Percentiles rank a stretch among this genome's conserved stretches.
Conservation (phyloP, 2,797 vertebrate species). For the Champsocephalus gunnari region DNA sequence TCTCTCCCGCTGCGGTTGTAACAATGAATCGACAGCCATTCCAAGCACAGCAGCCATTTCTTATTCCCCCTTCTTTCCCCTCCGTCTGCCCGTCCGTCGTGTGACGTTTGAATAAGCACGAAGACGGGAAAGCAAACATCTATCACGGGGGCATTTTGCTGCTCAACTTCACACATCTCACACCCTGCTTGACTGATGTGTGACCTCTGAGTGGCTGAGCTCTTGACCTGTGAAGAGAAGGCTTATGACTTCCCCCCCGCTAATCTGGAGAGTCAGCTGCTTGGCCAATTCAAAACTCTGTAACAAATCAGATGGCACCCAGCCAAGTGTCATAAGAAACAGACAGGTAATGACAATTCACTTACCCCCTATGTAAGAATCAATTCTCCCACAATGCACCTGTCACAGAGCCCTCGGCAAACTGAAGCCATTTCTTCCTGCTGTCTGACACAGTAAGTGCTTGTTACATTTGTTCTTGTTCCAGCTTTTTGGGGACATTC, state of each 20-base stretch:
- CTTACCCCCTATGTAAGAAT: constrained; percentile 95
- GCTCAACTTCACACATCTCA: constrained; percentile 86
- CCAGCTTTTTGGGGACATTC: constrained; percentile 90
- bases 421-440: constrained; percentile 94
- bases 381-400: constrained; percentile 98
- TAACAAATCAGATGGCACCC: constrained; percentile 96
- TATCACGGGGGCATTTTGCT: constrained; percentile 78
- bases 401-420: constrained; percentile 94
- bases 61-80: constrained; percentile 48
- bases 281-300: constrained; percentile 92
- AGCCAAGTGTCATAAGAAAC: constrained; percentile 94
- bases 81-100: constrained; percentile 7
- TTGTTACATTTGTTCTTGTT: constrained; percentile 87
- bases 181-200: constrained; percentile 83
- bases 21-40: constrained; percentile 86
- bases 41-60: constrained; percentile 83
- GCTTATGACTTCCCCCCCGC: constrained; percentile 85
- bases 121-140: constrained; percentile 70
- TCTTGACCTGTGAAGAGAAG: constrained; percentile 90
- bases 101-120: constrained; percentile 58
- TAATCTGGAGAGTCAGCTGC: constrained; percentile 84
- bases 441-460: constrained; percentile 97
- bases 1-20: constrained; percentile 86
- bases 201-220: constrained; percentile 88
- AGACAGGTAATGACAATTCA: constrained; percentile 98